Evolutionary conservation across 2,797 vertebrate species (phyloP).

Genomic region (Petrocephalus schoutedeni): DNA sequence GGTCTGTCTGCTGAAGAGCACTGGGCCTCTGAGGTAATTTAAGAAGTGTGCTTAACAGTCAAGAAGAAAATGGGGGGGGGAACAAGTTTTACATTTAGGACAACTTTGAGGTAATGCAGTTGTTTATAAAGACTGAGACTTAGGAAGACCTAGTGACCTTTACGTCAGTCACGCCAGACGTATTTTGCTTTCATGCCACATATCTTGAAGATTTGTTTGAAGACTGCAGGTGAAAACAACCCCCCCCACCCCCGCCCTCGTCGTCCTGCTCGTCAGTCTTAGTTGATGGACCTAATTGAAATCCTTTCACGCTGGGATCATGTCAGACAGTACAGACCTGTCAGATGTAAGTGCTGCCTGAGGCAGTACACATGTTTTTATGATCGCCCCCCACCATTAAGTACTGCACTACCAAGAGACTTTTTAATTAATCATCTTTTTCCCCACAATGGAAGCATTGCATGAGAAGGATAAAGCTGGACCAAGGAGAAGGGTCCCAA

Average conservation of each 20-base stretch:
- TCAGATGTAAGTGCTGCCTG: background rate
- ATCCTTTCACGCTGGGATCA: background rate
- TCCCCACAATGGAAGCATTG: background rate
- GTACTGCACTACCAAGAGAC: background rate
- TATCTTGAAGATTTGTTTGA: constrained; percentile 8
- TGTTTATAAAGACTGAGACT: background rate
- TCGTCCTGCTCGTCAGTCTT: background rate
- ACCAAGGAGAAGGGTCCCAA: background rate
- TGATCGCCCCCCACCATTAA: background rate
- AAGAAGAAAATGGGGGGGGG: background rate
- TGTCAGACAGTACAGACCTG: background rate
- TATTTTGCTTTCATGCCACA: background rate
- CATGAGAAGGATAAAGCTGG: background rate
- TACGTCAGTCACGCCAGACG: background rate
- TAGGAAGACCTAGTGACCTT: constrained; percentile 3
- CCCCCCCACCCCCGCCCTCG: background rate
- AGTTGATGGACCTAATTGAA: background rate
- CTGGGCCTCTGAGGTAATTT: constrained; percentile 4
- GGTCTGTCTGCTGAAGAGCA: background rate
- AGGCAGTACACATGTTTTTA: constrained; percentile 11
- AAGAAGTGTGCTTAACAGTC: constrained; percentile 2
- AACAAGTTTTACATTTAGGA: background rate
- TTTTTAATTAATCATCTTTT: constrained; percentile 6
- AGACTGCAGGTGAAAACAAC: constrained; percentile 5
- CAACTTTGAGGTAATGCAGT: background rate